Evolutionary conservation across 1,140 invertebrate genomes (phyloP).

Genomic region (Agrypnia vestita): DNA sequence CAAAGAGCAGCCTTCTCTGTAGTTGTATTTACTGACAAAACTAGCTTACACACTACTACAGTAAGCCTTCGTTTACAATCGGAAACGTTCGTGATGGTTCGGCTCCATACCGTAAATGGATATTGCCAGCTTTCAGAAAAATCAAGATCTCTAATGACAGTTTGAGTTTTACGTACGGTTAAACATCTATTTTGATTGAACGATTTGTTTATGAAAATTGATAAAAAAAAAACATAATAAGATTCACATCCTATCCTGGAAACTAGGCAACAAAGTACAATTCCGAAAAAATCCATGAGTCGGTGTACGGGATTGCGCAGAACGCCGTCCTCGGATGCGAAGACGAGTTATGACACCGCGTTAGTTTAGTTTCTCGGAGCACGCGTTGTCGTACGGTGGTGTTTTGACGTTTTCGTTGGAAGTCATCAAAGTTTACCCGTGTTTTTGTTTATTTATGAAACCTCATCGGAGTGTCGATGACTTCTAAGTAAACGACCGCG

Average conservation of each 20-base stretch:
- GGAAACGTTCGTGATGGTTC: slow-evolving; percentile 36
- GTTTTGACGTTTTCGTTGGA: slow-evolving; percentile 36
- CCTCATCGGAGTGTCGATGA: slow-evolving; percentile 29
- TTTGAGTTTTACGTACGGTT: neutral
- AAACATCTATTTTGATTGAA: neutral
- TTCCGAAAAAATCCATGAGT: neutral
- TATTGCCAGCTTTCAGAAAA: slow-evolving; percentile 42
- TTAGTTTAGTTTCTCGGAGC: slow-evolving; percentile 37
- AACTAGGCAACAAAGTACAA: neutral
- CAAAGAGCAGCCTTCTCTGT: neutral
- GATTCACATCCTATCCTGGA: too few species aligned
- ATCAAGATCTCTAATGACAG: slow-evolving; percentile 11
- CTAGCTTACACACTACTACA: neutral
- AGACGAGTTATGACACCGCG: slow-evolving; percentile 3
- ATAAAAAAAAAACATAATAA: too few species aligned
- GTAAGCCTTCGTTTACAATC: slow-evolving; percentile 26
- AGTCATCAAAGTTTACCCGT: slow-evolving; percentile 43
- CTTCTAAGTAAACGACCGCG: slow-evolving; percentile 25
- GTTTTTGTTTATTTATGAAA: slow-evolving; percentile 50
- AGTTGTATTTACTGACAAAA: neutral
- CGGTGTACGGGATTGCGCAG: slow-evolving; percentile 33
- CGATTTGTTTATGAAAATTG: neutral
- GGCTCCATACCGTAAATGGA: slow-evolving; percentile 42
- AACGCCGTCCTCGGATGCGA: slow-evolving; percentile 6
- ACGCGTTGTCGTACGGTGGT: slow-evolving; percentile 23